Evolutionary conservation across 2,797 vertebrate species (phyloP).

Genomic region (Acomys russatus): DNA sequence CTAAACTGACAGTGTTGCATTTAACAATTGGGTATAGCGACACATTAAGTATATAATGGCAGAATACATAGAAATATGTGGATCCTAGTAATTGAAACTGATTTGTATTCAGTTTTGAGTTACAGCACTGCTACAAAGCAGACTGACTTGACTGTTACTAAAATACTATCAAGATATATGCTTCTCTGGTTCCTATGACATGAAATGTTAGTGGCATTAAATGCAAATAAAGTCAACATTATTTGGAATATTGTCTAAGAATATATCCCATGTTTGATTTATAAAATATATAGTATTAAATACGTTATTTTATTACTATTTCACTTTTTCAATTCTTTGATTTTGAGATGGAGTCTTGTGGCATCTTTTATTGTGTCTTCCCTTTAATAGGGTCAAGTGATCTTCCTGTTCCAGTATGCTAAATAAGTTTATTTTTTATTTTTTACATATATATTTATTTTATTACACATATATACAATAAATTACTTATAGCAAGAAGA

Average conservation of each 20-base stretch:
- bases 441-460: too few relatives aligned
- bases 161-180: neutral
- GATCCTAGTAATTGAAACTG: neutral
- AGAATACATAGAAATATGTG: neutral
- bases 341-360: neutral
- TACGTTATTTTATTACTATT: neutral
- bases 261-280: neutral
- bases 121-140: neutral
- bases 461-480: too few relatives aligned
- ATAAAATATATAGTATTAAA: neutral
- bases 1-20: neutral
- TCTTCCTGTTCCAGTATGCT: neutral
- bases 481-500: too few relatives aligned
- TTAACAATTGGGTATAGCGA: neutral
- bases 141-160: conserved; percentile 1
- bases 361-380: neutral
- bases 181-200: neutral
- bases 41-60: neutral
- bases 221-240: neutral
- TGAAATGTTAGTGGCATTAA: neutral
- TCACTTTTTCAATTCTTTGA: neutral
- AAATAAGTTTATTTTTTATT: neutral
- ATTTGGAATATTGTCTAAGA: conserved; percentile 13
- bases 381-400: neutral
- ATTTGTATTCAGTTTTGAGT: conserved; percentile 1